These are phyloP conservation scores for Rhabdornis inornatus DNA, from an alignment of 2,113 vertebrate species.

Conservation along the genomic window DNA sequence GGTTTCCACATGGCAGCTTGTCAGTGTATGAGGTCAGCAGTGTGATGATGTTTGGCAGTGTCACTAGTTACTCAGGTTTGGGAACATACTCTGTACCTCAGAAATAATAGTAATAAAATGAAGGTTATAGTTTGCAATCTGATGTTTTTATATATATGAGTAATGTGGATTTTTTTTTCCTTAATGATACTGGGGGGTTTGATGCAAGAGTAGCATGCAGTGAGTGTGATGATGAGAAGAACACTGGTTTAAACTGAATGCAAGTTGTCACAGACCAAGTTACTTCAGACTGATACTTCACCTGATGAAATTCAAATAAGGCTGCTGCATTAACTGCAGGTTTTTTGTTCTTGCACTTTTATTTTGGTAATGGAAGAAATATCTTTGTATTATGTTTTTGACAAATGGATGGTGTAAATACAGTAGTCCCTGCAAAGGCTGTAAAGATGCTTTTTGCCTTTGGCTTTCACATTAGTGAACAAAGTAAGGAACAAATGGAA, in stretches of 20 bases:
- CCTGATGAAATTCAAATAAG: background rate
- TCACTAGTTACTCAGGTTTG: background rate
- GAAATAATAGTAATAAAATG: background rate
- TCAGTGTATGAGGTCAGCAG: background rate
- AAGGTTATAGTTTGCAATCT: background rate
- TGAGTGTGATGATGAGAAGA: background rate
- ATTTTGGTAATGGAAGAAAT: too few species aligned
- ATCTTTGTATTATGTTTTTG: background rate
- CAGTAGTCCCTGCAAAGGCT: background rate
- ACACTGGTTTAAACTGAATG: background rate
- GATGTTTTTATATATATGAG: background rate
- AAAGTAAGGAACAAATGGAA: background rate
- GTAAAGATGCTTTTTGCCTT: background rate
- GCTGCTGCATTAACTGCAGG: background rate
- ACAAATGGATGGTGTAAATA: background rate
- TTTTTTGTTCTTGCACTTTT: background rate
- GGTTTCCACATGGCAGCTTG: fast-evolving
- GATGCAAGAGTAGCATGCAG: fast-evolving
- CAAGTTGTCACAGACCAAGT: fast-evolving
- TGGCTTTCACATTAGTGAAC: background rate
- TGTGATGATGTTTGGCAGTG: background rate
- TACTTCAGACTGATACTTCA: background rate
- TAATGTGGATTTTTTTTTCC: background rate
- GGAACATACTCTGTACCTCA: background rate
- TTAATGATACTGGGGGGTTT: fast-evolving